These are phyloP conservation scores for Sebastes matsubarae DNA, from an alignment of 2,797 vertebrate species.

Conservation along the genomic window DNA sequence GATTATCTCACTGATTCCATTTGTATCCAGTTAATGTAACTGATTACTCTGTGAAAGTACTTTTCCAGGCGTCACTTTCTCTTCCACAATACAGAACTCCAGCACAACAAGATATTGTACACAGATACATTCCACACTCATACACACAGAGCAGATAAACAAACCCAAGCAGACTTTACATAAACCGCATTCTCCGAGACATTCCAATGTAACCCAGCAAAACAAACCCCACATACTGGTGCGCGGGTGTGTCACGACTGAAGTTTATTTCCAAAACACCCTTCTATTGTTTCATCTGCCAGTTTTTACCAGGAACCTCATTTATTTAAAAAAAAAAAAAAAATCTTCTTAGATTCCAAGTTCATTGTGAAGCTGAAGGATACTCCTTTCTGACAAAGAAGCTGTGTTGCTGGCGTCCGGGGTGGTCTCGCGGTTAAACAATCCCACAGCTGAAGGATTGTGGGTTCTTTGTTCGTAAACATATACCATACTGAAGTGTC, in stretches of 20 bases:
- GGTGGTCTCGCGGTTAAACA: slow-evolving; percentile 59
- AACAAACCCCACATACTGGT: slow-evolving; percentile 36
- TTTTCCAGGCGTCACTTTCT: slow-evolving; percentile 5
- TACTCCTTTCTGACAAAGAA: slow-evolving; percentile 22
- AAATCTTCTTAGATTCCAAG: slow-evolving; percentile 27
- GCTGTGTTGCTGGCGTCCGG: slow-evolving; percentile 22
- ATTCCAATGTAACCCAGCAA: slow-evolving; percentile 46
- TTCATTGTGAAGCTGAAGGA: slow-evolving; percentile 39
- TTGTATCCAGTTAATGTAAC: neutral
- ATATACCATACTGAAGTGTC: slow-evolving; percentile 26
- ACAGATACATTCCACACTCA: slow-evolving; percentile 40
- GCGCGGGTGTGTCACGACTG: slow-evolving; percentile 2
- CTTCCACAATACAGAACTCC: neutral
- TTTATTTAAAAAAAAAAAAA: slow-evolving; percentile 6
- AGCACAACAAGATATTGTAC: slow-evolving; percentile 14
- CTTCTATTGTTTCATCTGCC: slow-evolving; percentile 44
- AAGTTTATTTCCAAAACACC: slow-evolving; percentile 58
- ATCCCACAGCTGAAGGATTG: slow-evolving; percentile 24
- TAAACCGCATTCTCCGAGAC: slow-evolving; percentile 51
- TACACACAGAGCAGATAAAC: slow-evolving; percentile 51
- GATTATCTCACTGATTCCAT: neutral
- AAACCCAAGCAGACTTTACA: slow-evolving; percentile 55
- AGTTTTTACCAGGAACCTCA: slow-evolving; percentile 10
- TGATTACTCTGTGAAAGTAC: neutral
- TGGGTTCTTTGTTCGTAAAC: slow-evolving; percentile 38